Evolutionary conservation across 1,140 invertebrate genomes (phyloP), one percentile per base, ranked within the genome.

Genomic region (Centruroides sculpturatus): DNA sequence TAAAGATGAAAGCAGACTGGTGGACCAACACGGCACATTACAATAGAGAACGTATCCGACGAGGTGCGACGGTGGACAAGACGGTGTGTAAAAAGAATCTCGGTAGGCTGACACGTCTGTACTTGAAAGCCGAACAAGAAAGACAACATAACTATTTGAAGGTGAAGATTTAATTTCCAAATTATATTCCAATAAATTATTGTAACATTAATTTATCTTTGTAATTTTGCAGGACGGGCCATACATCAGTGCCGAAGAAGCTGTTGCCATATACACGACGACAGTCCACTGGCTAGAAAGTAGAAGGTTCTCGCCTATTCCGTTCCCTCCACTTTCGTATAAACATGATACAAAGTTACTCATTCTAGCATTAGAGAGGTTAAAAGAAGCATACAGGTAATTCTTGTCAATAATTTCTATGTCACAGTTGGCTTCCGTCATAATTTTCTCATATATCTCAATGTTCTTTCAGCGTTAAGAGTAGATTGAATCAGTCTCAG

Each of bases 21-120:
- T 99, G 97, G 97, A 99, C 97, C 0, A 99, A 99, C 74, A 99
- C 97, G 1, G 96, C 96, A 3, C 97, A 99, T 77, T 99, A 99
- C 74, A 99, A 99, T 77, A 81, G 97, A 35, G 97, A 99, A 75
- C 80, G 97, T 67, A 94, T 96, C 51, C 80, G 91, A 3, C 81
- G 90, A 61, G 91, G 91, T 48, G 91, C 90, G 13, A 95, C 91
- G 3, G 95, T 99, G 23, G 96, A 99, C 73, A 99, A 99, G 75
- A 99, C 97, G 2, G 97, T 99, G 0, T 99, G 96, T 74, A 99
- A 99, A 74, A 99, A 99, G 77, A 99, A 99, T 79, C 80, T 99
- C 52, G 97, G 97, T 7, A 80, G 96, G 36, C 76, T 99, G 5
- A 99, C 97, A 0, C 80, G 97, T 57, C 78, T 99, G 0, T 99